A percentile compares a stretch with the other conserved stretches of the same genome.
Conservation (phyloP, 2,888 invertebrate species). For the Eugnorisma glareosa region DNA sequence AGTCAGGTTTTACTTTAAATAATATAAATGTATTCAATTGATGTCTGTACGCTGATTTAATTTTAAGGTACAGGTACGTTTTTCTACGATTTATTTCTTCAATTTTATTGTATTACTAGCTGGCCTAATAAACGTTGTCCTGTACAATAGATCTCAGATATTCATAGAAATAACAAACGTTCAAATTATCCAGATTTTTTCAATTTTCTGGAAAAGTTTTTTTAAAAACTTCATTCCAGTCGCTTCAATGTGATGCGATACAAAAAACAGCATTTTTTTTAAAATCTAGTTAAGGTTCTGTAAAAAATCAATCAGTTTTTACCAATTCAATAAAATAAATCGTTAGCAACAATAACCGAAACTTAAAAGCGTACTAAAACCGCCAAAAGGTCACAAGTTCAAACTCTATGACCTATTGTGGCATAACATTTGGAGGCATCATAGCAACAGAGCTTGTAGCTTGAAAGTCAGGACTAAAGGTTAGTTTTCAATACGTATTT, state of each 20-base stretch:
- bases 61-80: not conserved
- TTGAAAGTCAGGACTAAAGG: slow-evolving; percentile 49
- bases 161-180: not conserved
- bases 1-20: not conserved
- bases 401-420: slow-evolving; percentile 48
- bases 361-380: slow-evolving; percentile 4
- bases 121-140: not conserved
- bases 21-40: slow-evolving; percentile 10
- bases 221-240: not conserved
- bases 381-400: slow-evolving; percentile 28
- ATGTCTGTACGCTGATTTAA: not conserved
- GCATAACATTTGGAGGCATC: slow-evolving; percentile 33
- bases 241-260: not conserved
- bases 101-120: not conserved
- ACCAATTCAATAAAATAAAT: not conserved
- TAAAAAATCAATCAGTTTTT: not conserved
- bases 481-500: slow-evolving; percentile 34
- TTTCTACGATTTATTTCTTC: not conserved
- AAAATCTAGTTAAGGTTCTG: not conserved
- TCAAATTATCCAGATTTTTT: not conserved
- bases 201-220: not conserved
- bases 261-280: not conserved
- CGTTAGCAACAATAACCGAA: not conserved
- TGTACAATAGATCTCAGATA: not conserved
- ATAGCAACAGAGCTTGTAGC: slow-evolving; percentile 31